These are phyloP conservation scores for Nyctereutes procyonoides DNA, from an alignment of 2,113 vertebrate species.

Conservation along the genomic window DNA sequence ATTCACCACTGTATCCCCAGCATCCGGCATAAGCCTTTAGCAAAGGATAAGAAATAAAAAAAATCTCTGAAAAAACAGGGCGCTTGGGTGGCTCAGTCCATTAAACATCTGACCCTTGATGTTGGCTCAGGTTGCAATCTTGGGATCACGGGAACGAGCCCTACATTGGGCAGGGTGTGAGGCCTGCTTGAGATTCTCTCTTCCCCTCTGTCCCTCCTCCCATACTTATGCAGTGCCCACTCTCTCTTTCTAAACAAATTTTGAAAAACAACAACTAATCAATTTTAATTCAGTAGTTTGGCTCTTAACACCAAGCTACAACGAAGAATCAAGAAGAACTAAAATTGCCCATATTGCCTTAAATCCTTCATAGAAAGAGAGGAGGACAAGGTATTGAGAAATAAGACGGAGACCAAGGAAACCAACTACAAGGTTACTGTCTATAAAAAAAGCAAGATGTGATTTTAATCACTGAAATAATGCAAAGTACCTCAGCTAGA, in stretches of 20 bases:
- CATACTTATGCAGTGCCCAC: background rate
- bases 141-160: background rate
- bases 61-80: background rate
- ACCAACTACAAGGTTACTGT: background rate
- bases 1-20: background rate
- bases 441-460: constrained; percentile 1
- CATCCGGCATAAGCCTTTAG: background rate
- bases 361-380: background rate
- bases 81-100: background rate
- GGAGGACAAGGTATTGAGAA: background rate
- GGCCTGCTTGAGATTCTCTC: background rate
- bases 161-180: background rate
- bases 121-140: background rate
- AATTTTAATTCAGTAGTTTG: background rate
- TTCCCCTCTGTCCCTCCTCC: background rate
- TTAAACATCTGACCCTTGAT: background rate
- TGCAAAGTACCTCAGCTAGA: background rate
- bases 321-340: background rate
- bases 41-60: background rate
- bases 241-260: background rate
- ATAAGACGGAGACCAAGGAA: constrained; percentile 34
- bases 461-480: constrained; percentile 8
- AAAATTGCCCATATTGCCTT: background rate
- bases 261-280: background rate
- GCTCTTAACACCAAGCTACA: background rate